Conservation (phyloP, 1,140 invertebrate genomes). For the Conus betulinus region DNA sequence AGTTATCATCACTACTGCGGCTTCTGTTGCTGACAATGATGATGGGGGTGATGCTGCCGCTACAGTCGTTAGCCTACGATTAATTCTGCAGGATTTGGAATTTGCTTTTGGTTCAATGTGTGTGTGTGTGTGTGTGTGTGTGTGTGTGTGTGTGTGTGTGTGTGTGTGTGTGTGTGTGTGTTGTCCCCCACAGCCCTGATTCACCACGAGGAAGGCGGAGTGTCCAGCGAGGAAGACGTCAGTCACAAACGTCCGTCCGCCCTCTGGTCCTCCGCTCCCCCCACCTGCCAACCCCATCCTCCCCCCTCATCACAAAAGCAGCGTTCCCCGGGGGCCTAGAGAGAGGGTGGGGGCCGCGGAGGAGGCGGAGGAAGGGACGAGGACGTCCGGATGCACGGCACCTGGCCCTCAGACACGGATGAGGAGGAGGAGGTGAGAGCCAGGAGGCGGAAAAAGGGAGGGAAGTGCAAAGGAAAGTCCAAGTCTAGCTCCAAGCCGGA, state of each 20-base stretch:
- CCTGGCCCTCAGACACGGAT: constrained; percentile 35
- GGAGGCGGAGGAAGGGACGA: neutral
- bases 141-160: too few relatives aligned
- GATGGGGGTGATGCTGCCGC: too few relatives aligned
- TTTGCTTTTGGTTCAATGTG: too few relatives aligned
- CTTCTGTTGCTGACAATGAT: too few relatives aligned
- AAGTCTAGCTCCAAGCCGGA: neutral
- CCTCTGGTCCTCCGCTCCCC: neutral
- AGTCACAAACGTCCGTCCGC: too few relatives aligned
- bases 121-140: too few relatives aligned
- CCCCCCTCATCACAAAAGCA: neutral
- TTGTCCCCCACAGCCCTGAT: constrained; percentile 5
- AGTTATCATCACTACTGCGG: too few relatives aligned
- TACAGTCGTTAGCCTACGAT: too few relatives aligned
- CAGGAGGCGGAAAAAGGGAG: constrained; percentile 7
- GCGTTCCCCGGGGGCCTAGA: neutral
- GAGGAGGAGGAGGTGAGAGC: constrained; percentile 34
- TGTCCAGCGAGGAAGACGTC: constrained; percentile 15
- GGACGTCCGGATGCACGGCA: constrained; percentile 35
- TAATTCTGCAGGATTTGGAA: too few relatives aligned
- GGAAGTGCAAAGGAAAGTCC: constrained; percentile 19
- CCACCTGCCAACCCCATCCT: neutral
- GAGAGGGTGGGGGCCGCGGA: neutral
- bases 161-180: too few relatives aligned
- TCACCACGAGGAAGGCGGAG: neutral